Percentiles rank a stretch among this genome's conserved stretches.
Conservation (phyloP, 2,888 invertebrate species). For the Enchytraeus crypticus region DNA sequence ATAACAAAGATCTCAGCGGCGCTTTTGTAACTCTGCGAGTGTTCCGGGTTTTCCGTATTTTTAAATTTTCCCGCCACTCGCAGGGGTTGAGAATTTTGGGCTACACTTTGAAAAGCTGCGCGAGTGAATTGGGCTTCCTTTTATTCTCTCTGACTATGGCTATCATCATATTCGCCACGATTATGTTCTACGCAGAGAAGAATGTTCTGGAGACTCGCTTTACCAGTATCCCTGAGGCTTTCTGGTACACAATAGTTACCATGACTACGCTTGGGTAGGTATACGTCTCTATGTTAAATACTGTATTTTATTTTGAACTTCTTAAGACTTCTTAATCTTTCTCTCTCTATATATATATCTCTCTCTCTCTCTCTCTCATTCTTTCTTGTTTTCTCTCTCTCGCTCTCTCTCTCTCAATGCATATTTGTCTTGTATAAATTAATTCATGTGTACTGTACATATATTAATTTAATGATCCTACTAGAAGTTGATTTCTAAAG, state of each 20-base stretch:
- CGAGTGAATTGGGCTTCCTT: slow-evolving; percentile 95
- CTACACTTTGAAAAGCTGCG: slow-evolving; percentile 97
- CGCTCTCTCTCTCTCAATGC: too few species aligned
- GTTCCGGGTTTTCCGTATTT: slow-evolving; percentile 98
- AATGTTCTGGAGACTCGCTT: slow-evolving; percentile 93
- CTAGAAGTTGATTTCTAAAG: too few species aligned
- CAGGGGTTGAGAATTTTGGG: slow-evolving; percentile 87
- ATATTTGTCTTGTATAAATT: too few species aligned
- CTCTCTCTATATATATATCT: too few species aligned
- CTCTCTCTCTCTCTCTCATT: too few species aligned
- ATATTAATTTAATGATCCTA: too few species aligned
- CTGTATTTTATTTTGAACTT: too few species aligned
- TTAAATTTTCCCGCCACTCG: slow-evolving; percentile 99
- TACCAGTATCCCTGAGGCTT: slow-evolving; percentile 97
- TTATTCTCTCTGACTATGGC: slow-evolving; percentile 99
- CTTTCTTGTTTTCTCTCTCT: too few species aligned
- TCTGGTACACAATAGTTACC: slow-evolving; percentile 99
- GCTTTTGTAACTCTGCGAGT: slow-evolving; percentile 97
- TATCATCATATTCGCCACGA: slow-evolving; percentile 99
- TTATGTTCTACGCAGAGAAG: slow-evolving; percentile 99
- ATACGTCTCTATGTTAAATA: too few species aligned
- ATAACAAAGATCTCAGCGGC: slow-evolving; percentile 95
- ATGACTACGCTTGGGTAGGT: slow-evolving; percentile 98
- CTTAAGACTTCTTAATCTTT: too few species aligned
- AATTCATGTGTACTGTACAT: too few species aligned